Base-by-base conservation (phyloP, 1,140 invertebrate species). In the Zelostemma sp. region DNA sequence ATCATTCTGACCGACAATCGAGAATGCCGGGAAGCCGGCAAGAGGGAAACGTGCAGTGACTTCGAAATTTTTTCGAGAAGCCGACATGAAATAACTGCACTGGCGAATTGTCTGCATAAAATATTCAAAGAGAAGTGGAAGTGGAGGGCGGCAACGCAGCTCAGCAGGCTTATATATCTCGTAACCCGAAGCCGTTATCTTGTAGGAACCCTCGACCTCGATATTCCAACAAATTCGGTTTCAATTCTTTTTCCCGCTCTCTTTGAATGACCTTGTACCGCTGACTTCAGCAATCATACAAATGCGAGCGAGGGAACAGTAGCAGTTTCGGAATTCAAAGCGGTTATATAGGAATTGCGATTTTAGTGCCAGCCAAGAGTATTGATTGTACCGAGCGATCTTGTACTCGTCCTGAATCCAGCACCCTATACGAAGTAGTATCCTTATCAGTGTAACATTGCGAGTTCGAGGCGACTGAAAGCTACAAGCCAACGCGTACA, bases 61-160 rank as follows among this genome's bases (percentile, higher is more conserved):
- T 82, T 60, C 38, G 57, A 68, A 78, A 79, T 79, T 78, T 73
- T 78, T 80, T 80, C 69, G 68, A 67, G 65, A 60, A 63, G 68
- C 73, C 61, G 64, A 75, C 74, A 75, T 80, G 77, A 82, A 83
- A 81, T 83, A 83, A 83, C 80, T 83, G 79, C 81, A 81, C 68
- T 72, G 67, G 78, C 74, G 80, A 83, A 84, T 84, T 83, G 82
- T 83, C 79, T 80, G 77, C 74, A 83, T 84, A 81, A 84, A 84
- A 80, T 82, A 84, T 84, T 82, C 81, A 83, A 66, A 73, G 74
- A 75, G 53, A 77, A 78, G 75, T 72, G 74, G 65, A 56, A 63
- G 56, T 48, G 75, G 67, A 75, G 72, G 71, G 71, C 74, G 70
- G 72, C 68, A 75, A 74, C 74, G 73, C 70, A 72, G 73, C 64